These are phyloP conservation scores for Stenchaetothrips biformis DNA, from an alignment of 2,888 invertebrate species.

Conservation along the genomic window DNA sequence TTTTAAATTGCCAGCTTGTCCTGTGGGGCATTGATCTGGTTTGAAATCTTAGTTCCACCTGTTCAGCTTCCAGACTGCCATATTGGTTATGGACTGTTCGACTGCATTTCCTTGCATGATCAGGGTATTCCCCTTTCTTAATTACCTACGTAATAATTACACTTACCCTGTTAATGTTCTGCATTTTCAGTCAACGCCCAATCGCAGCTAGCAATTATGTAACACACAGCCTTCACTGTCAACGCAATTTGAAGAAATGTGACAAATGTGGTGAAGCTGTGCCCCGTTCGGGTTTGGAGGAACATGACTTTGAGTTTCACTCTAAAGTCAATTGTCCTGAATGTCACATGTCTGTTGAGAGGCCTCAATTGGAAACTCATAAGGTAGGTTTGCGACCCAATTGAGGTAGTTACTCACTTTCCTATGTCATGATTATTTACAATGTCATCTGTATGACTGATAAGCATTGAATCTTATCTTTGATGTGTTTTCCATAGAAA, in stretches of 20 bases:
- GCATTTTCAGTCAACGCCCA: constrained; percentile 58
- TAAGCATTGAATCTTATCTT: neutral
- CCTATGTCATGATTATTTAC: neutral
- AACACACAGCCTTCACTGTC: constrained; percentile 66
- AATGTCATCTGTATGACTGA: constrained; percentile 19
- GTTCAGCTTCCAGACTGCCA: too few species aligned
- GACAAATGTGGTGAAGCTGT: constrained; percentile 64
- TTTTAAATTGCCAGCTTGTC: too few species aligned
- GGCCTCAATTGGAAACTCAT: constrained; percentile 39
- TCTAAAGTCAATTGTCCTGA: constrained; percentile 48
- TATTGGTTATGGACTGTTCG: too few species aligned
- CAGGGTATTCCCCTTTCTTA: neutral
- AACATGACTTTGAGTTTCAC: constrained; percentile 51
- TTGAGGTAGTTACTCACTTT: neutral
- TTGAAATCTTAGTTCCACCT: too few species aligned
- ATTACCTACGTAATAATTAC: neutral
- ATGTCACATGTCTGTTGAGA: constrained; percentile 44
- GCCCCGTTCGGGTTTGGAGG: constrained; percentile 53
- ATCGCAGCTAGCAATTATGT: constrained; percentile 63
- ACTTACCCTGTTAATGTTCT: neutral
- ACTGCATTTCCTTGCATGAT: neutral
- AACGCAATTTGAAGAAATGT: constrained; percentile 61
- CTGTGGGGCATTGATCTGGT: too few species aligned
- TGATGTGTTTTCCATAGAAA: constrained; percentile 41
- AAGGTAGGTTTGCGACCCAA: constrained; percentile 32